Conservation (phyloP, 2,113 vertebrate species). For the Phasianus colchicus region DNA sequence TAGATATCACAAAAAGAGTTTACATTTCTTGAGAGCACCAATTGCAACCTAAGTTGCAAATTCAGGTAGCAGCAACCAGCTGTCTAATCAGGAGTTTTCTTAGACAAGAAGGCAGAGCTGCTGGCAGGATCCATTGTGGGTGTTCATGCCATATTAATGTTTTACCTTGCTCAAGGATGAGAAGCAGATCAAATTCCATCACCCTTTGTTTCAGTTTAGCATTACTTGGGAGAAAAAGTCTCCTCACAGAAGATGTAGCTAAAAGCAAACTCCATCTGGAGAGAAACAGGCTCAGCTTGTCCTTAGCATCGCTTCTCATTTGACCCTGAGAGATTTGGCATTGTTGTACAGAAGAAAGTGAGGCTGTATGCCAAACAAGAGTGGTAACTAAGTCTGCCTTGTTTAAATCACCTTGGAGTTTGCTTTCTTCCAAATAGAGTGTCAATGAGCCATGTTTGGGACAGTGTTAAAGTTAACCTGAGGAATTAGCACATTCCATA, state of each 20-base stretch:
- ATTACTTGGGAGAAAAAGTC: background rate
- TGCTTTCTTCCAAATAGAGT: background rate
- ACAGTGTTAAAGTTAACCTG: background rate
- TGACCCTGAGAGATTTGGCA: background rate
- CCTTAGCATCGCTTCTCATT: background rate
- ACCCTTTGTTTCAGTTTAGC: background rate
- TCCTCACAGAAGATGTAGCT: background rate
- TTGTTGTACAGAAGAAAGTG: background rate
- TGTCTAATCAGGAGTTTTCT: constrained; percentile 6
- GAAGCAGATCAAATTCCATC: constrained; percentile 19
- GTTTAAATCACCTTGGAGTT: background rate
- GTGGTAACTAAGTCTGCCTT: background rate
- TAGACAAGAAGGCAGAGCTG: background rate
- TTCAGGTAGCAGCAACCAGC: background rate
- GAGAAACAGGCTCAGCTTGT: background rate
- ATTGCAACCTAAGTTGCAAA: background rate
- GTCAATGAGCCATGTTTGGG: background rate
- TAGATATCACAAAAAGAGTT: background rate
- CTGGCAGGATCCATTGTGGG: background rate
- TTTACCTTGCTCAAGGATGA: constrained; percentile 35
- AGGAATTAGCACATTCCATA: background rate
- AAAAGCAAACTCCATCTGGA: background rate
- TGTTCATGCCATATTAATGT: constrained; percentile 33
- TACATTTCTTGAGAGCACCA: background rate
- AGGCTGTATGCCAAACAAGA: background rate